Evolutionary conservation across 2,113 vertebrate genomes (phyloP).

Genomic region (Phalacrocorax carbo): DNA sequence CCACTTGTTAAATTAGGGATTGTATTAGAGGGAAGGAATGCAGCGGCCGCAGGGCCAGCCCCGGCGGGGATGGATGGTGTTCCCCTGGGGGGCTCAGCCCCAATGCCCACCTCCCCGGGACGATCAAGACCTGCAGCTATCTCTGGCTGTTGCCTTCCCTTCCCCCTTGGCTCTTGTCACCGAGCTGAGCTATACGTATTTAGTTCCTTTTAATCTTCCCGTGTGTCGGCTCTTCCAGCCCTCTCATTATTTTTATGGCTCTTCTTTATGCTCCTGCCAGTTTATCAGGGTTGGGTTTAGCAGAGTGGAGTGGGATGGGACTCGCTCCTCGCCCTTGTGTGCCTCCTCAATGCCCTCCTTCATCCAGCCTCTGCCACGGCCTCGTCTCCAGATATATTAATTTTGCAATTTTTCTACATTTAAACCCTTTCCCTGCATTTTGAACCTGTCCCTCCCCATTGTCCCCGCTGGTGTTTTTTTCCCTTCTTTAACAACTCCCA

Average conservation of each 20-base stretch:
- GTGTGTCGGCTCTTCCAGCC: conserved; percentile 44
- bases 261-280: conserved; percentile 33
- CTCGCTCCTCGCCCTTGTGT: background rate
- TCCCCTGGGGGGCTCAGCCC: background rate
- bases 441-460: background rate
- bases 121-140: background rate
- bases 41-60: background rate
- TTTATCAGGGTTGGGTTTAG: background rate
- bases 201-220: conserved; percentile 29
- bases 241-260: conserved; percentile 55
- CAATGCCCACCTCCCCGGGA: accelerated
- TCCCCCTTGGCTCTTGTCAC: background rate
- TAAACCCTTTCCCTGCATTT: background rate
- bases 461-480: background rate
- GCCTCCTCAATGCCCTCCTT: conserved; percentile 6
- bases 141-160: background rate
- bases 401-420: background rate
- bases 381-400: background rate
- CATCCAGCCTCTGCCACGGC: background rate
- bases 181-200: background rate
- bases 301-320: background rate
- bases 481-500: background rate
- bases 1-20: conserved; percentile 57
- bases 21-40: conserved; percentile 58
- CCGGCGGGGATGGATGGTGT: background rate